phyloP scores from a whole-genome alignment of 1,140 invertebrate genomes.

The Aphelenchoides fujianensis region DNA sequence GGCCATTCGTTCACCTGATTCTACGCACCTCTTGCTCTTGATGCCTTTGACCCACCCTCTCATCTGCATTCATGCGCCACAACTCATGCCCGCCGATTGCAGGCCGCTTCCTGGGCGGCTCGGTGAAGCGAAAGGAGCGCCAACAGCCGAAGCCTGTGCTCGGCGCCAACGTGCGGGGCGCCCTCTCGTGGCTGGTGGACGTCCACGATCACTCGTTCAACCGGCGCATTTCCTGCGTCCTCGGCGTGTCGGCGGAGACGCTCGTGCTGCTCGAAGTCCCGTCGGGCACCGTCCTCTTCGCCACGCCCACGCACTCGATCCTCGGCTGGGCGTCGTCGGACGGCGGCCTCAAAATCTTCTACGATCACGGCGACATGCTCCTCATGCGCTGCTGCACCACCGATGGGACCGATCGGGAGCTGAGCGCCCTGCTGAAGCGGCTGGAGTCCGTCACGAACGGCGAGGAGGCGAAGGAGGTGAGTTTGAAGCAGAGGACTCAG shows the following conservation, averaged over 20 bases:
- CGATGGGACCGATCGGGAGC: slow-evolving; percentile 51
- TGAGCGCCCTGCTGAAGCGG: slow-evolving; percentile 45
- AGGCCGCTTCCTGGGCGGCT: slow-evolving; percentile 58
- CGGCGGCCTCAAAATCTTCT: slow-evolving; percentile 57
- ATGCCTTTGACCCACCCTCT: too few relatives aligned
- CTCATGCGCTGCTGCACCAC: slow-evolving; percentile 51
- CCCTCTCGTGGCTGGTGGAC: slow-evolving; percentile 75
- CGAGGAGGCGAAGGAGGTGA: slow-evolving; percentile 60
- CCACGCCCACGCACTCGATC: slow-evolving; percentile 77
- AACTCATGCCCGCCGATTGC: background rate
- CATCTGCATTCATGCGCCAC: too few relatives aligned
- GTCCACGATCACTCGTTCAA: slow-evolving; percentile 70
- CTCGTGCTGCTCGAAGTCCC: slow-evolving; percentile 80
- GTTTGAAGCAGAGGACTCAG: too few relatives aligned
- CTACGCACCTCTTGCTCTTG: too few relatives aligned
- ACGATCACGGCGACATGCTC: slow-evolving; percentile 61
- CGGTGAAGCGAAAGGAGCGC: slow-evolving; percentile 71
- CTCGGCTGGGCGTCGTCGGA: slow-evolving; percentile 72
- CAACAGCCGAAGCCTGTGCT: slow-evolving; percentile 71
- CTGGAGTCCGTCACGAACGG: slow-evolving; percentile 56
- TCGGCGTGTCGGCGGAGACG: slow-evolving; percentile 81
- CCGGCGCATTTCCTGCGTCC: slow-evolving; percentile 74
- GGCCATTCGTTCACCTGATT: too few relatives aligned
- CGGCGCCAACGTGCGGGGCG: slow-evolving; percentile 70
- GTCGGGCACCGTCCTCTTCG: slow-evolving; percentile 79